Evolutionary conservation across 2,113 vertebrate species (phyloP).

Genomic region (Cariama cristata): DNA sequence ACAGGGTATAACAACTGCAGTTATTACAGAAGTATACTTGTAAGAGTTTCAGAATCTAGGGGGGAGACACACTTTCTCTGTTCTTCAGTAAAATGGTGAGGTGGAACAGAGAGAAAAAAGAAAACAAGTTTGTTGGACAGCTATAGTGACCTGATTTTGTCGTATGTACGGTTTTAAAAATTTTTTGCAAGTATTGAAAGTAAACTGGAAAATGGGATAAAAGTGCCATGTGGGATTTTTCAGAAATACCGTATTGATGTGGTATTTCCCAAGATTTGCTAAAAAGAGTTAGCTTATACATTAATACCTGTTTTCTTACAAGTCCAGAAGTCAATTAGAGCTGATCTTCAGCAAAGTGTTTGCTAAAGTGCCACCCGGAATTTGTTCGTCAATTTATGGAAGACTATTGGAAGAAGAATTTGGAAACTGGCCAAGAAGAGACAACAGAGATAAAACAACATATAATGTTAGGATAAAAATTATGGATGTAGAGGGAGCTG

Average conservation of each 20-base stretch:
- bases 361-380: neutral
- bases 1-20: neutral
- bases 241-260: neutral
- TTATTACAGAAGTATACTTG: neutral
- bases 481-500: neutral
- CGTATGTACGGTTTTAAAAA: neutral
- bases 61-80: neutral
- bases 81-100: neutral
- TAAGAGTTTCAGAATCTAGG: neutral
- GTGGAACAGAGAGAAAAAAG: neutral
- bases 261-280: neutral
- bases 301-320: neutral
- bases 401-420: neutral
- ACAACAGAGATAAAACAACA: neutral
- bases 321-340: neutral
- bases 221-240: neutral
- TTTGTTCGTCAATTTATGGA: neutral
- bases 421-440: neutral
- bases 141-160: neutral
- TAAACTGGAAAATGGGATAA: neutral
- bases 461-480: neutral
- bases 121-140: neutral
- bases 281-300: neutral
- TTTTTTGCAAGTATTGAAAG: neutral
- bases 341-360: neutral